phyloP scores from a whole-genome alignment of 2,113 vertebrate species.

The Sclerurus mexicanus region DNA sequence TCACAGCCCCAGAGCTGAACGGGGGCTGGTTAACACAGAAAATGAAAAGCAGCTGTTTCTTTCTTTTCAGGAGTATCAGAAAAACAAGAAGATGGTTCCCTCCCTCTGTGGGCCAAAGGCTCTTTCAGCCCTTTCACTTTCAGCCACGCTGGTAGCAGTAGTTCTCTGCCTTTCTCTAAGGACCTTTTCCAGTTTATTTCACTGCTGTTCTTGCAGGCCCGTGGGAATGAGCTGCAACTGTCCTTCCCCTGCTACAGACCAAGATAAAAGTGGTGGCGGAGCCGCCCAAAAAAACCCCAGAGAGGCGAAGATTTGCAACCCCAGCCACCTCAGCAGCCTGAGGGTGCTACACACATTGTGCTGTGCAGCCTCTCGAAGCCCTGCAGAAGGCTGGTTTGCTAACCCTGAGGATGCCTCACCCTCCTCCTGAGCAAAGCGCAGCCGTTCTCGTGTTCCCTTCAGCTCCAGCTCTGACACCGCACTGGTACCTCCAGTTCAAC shows the following conservation, averaged over 20 bases:
- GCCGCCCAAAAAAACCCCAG: background rate
- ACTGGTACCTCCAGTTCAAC: background rate
- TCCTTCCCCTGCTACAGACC: background rate
- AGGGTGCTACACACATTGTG: background rate
- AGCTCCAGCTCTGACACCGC: background rate
- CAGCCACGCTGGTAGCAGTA: background rate
- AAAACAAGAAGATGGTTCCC: conserved; percentile 11
- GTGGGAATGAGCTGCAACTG: background rate
- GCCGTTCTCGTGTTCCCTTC: fast-evolving
- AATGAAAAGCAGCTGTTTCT: conserved; percentile 11
- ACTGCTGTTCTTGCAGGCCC: background rate
- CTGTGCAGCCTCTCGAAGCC: background rate
- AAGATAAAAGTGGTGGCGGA: background rate
- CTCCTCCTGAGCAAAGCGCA: background rate
- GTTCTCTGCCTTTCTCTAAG: background rate
- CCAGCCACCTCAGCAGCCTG: background rate
- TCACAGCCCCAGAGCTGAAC: background rate
- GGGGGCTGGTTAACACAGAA: background rate
- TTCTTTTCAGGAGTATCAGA: conserved; percentile 17
- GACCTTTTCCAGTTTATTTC: background rate
- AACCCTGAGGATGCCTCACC: background rate
- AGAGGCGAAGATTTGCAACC: background rate
- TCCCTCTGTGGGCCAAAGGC: background rate
- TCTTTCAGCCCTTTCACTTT: conserved; percentile 31
- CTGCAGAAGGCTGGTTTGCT: background rate